Evolutionary conservation across 2,113 vertebrate genomes (phyloP).

Genomic region (Scopus umbretta): DNA sequence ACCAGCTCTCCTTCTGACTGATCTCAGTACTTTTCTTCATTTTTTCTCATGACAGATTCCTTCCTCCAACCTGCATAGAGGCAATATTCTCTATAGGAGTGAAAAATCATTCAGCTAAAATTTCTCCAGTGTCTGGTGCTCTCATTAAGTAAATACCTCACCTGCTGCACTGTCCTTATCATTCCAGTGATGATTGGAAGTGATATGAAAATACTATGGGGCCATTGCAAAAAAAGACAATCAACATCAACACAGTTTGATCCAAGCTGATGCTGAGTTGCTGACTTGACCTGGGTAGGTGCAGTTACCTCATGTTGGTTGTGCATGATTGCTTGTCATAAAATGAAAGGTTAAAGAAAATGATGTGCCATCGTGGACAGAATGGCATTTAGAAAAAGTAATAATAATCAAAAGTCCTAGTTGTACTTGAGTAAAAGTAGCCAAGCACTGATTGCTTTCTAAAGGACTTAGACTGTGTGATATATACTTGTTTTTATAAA

Average conservation of each 20-base stretch:
- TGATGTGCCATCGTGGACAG: not conserved
- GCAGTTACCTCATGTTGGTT: not conserved
- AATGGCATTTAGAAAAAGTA: conserved; percentile 18
- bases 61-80: not conserved
- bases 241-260: not conserved
- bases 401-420: not conserved
- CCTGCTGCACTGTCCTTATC: not conserved
- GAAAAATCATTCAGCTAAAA: not conserved
- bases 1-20: not conserved
- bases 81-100: not conserved
- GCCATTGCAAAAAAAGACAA: not conserved
- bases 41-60: not conserved
- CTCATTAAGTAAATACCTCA: conserved; percentile 12
- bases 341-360: conserved; percentile 37
- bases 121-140: not conserved
- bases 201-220: not conserved
- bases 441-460: not conserved
- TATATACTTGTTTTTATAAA: not conserved
- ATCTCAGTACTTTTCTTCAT: not conserved
- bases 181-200: not conserved
- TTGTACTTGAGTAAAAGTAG: not conserved
- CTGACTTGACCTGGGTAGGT: not conserved
- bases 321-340: not conserved
- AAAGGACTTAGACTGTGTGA: not conserved
- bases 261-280: not conserved